Conservation (phyloP, 1,140 invertebrate species). For the Probaryconus sp. region DNA sequence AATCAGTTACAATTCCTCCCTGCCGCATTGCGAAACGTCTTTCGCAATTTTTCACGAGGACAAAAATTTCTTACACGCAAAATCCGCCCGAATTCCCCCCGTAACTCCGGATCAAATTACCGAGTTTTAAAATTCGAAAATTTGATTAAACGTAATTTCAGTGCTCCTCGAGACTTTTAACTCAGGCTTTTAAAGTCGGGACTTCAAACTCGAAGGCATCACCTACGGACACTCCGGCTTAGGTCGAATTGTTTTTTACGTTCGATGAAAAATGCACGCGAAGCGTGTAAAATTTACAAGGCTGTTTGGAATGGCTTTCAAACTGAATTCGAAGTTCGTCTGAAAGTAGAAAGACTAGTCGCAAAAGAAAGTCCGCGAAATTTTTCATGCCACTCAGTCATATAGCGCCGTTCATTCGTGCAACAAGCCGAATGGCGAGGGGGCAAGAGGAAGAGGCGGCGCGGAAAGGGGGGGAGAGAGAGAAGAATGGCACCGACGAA, state of each 20-base stretch:
- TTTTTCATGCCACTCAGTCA: conserved; percentile 52
- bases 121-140: too few species aligned
- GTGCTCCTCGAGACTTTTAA: too few species aligned
- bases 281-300: conserved; percentile 27
- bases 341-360: conserved; percentile 46
- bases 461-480: background rate
- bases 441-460: background rate
- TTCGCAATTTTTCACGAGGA: too few species aligned
- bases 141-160: too few species aligned
- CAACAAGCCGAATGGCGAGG: conserved; percentile 45
- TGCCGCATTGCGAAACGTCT: too few species aligned
- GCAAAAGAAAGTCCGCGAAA: conserved; percentile 51
- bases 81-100: too few species aligned
- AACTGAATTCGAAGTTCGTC: conserved; percentile 40
- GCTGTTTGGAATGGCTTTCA: conserved; percentile 34
- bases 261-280: conserved; percentile 26
- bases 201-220: too few species aligned
- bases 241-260: conserved; percentile 24
- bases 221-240: too few species aligned
- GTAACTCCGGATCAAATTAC: too few species aligned
- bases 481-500: background rate
- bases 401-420: conserved; percentile 45
- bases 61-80: too few species aligned
- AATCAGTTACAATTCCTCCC: conserved; percentile 25
- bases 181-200: too few species aligned